Evolutionary conservation across 2,113 vertebrate genomes (phyloP).

Genomic region (Equus przewalskii): DNA sequence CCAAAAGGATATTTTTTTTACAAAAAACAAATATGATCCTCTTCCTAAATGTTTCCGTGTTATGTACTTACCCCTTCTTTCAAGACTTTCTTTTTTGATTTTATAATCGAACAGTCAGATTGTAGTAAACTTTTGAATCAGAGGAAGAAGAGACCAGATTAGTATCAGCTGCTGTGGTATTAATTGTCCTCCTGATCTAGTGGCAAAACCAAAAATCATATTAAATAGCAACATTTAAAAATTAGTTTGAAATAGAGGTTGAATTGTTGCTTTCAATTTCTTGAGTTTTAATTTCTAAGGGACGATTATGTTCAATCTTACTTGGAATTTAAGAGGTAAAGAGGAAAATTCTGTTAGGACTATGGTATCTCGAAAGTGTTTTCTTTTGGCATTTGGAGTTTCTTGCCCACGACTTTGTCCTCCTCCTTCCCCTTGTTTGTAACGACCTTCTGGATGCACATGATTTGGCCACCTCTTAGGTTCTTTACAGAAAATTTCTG

Average conservation of each 20-base stretch:
- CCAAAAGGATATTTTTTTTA: neutral
- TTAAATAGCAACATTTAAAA: constrained; percentile 52
- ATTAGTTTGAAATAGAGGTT: constrained; percentile 21
- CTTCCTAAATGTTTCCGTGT: neutral
- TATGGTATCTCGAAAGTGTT: neutral
- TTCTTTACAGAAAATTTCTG: constrained; percentile 51
- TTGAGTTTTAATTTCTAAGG: constrained; percentile 24
- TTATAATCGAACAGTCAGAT: neutral
- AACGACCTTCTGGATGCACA: constrained; percentile 21
- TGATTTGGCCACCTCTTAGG: neutral
- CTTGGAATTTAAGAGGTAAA: constrained; percentile 4
- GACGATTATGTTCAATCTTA: neutral
- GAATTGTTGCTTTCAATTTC: neutral
- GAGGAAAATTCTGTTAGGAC: constrained; percentile 1
- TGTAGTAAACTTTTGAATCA: constrained; percentile 13
- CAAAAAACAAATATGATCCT: neutral
- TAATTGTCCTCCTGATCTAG: constrained; percentile 45
- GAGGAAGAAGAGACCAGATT: neutral
- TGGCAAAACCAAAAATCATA: constrained; percentile 5
- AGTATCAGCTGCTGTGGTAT: neutral
- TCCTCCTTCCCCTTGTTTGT: neutral
- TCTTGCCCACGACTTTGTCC: neutral
- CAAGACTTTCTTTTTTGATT: neutral
- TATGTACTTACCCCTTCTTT: neutral
- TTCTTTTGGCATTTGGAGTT: neutral